A percentile compares a stretch with the other conserved stretches of the same genome.
Conservation (phyloP, 1,140 invertebrate species). For the Cryptotermes secundus region DNA sequence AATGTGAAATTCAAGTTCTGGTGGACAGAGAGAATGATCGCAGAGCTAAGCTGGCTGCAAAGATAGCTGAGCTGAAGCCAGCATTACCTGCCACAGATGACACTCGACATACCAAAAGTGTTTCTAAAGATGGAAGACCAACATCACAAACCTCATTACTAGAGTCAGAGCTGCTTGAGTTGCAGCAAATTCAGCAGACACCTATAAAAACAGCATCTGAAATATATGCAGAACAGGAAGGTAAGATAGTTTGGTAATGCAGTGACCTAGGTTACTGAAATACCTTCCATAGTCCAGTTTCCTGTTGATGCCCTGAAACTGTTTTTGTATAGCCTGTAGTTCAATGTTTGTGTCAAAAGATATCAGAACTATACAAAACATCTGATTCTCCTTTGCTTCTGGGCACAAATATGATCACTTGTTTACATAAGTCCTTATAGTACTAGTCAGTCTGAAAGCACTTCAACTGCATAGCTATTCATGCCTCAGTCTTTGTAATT, state of each 20-base stretch:
- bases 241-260: background rate
- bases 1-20: background rate
- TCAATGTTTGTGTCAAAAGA: too few relatives aligned
- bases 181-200: background rate
- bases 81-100: background rate
- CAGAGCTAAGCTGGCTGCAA: background rate
- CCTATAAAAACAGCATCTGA: slow-evolving; percentile 18
- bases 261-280: too few relatives aligned
- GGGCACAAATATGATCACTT: too few relatives aligned
- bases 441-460: too few relatives aligned
- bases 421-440: too few relatives aligned
- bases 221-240: slow-evolving; percentile 17
- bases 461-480: too few relatives aligned
- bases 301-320: too few relatives aligned
- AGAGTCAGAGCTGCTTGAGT: background rate
- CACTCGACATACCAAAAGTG: background rate
- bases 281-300: too few relatives aligned
- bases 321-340: too few relatives aligned
- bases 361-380: too few relatives aligned
- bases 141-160: background rate
- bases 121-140: background rate
- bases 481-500: too few relatives aligned
- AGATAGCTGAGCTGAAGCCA: background rate
- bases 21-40: background rate
- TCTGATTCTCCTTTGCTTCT: too few relatives aligned